Evolutionary conservation across 2,113 vertebrate genomes (phyloP).

Genomic region (Chascanopsetta lugubris): DNA sequence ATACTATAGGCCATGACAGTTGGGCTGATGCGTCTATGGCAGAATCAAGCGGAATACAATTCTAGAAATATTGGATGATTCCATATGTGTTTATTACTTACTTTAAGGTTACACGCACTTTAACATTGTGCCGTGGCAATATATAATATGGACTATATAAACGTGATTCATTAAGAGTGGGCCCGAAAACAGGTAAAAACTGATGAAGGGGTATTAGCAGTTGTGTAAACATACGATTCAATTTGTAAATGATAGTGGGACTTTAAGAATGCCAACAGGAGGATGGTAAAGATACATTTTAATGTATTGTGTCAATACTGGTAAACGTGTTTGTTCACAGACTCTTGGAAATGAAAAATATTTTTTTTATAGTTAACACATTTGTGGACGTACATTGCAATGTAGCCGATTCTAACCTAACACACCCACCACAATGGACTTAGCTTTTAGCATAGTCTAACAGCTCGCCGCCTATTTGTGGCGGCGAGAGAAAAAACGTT

Average conservation of each 20-base stretch:
- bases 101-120: no score
- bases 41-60: no score
- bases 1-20: neutral
- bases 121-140: no score
- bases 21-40: neutral
- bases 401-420: constrained; percentile 22
- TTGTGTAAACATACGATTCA: neutral
- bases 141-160: no score
- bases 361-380: neutral
- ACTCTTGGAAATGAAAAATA: neutral
- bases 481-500: constrained; percentile 16
- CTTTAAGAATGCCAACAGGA: neutral
- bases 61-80: neutral
- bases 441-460: constrained; percentile 60
- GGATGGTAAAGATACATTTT: neutral
- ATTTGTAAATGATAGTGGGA: neutral
- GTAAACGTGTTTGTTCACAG: neutral
- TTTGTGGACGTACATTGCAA: neutral
- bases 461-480: no score
- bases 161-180: no score
- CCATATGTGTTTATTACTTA: neutral
- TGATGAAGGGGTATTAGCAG: no score
- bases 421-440: constrained; percentile 60
- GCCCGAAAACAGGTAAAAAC: no score
- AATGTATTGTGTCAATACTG: neutral